Base-by-base conservation (phyloP, 2,797 vertebrate species). In the Notoglanidium macrostoma region DNA sequence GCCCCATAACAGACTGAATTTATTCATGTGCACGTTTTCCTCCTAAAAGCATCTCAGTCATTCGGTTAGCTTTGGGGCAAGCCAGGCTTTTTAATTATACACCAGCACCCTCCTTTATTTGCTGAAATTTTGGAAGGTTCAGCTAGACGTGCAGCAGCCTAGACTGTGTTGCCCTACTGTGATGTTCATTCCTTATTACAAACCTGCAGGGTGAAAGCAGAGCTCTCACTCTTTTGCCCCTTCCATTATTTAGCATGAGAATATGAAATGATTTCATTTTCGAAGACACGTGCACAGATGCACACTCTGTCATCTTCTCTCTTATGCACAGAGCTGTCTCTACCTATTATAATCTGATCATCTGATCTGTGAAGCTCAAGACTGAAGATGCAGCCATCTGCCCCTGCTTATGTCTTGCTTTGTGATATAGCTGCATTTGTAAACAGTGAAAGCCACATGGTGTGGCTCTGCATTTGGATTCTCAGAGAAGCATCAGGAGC, bases 151-250 rank as follows among this genome's bases (percentile, higher is more conserved):
- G 29, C 78, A 67, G 82, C 76, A 72, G 87, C 59, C 32, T 54
- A 23, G 51, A 88, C 70, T 81, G 82, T 84, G 44, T 76, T 86
- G 72, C 68, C 78, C 35, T 68, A 57, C 77, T 85, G 49, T 23
- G 51, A 76, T 49, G 78, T 86, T 91, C 83, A 89, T 88, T 84
- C 86, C 80, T 87, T 87, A 91, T 91, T 90, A 91, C 65, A 88
- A 86, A 51, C 72, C 85, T 88, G 85, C 80, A 83, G 84, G 63
- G 73, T 68, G 85, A 76, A 55, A 83, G 46, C 74, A 85, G 17
- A 83, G 32, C 72, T 73, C n/a, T 84, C 57, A 63, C 35, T 74
- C 72, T 55, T 79, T 88, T 79, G 65, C 40, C 26, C 54, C 26
- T 61, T 72, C 86, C 59, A 63, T 86, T 76, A 70, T 61, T 82